A percentile compares a stretch with the other conserved stretches of the same genome.
These are phyloP conservation scores for Drosophila fungiperda DNA, from an alignment of 2,888 invertebrate species.

Conservation along the genomic window DNA sequence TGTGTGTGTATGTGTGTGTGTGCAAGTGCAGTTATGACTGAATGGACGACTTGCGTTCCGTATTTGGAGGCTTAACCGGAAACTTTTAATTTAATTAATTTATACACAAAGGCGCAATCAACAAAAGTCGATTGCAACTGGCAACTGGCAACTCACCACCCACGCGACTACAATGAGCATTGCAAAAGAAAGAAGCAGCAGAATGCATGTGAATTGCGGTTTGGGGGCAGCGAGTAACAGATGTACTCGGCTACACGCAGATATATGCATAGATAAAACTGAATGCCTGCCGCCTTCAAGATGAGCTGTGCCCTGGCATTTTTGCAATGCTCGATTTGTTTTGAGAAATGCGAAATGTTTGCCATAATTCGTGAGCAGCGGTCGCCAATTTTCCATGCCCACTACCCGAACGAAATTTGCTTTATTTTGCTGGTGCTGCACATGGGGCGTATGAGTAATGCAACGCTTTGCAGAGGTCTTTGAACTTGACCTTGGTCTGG, in stretches of 20 bases:
- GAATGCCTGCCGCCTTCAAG: constrained; percentile 32
- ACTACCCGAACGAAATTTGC: constrained; percentile 16
- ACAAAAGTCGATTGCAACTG: constrained; percentile 56
- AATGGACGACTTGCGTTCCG: constrained; percentile 38
- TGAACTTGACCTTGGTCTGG: constrained; percentile 17
- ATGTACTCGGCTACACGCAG: constrained; percentile 39
- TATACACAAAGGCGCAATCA: constrained; percentile 84
- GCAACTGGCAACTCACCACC: background rate
- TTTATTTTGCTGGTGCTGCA: background rate
- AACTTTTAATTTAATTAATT: constrained; percentile 85
- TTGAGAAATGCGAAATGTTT: constrained; percentile 53
- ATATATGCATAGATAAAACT: constrained; percentile 35
- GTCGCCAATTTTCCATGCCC: constrained; percentile 10
- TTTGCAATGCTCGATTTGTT: constrained; percentile 53
- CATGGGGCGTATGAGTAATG: constrained; percentile 34
- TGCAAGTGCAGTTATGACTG: constrained; percentile 38
- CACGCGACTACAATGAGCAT: constrained; percentile 21
- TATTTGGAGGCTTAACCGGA: constrained; percentile 83
- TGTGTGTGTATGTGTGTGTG: constrained; percentile 8
- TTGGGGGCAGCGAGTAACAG: constrained; percentile 54
- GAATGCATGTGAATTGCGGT: constrained; percentile 53
- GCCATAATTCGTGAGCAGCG: constrained; percentile 56
- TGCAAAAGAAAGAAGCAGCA: constrained; percentile 18
- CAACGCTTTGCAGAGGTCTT: background rate
- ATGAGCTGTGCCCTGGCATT: constrained; percentile 35